Evolutionary conservation across 2,797 vertebrate genomes (phyloP), one percentile per base, ranked within the genome.

Genomic region (Galagoides demidoff): DNA sequence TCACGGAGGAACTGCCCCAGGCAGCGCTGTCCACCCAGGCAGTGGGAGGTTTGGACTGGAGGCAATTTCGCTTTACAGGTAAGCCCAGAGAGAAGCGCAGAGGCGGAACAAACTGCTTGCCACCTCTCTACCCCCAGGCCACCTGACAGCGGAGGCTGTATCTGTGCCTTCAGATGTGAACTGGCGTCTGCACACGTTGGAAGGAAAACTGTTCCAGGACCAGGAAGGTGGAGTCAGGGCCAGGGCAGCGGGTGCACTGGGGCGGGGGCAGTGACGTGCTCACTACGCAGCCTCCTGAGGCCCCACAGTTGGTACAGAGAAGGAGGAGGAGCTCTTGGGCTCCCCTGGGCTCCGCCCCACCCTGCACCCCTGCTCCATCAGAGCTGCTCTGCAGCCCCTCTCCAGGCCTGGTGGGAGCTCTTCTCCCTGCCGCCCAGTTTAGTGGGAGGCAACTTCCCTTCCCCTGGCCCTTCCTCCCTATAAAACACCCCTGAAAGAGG

Each of bases 171-270:
- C 25, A 16, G 34, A 34, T 34, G 55, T 29, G 37, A 20, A 11
- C 12, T 3, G 8, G 29, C 71, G 37, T 76, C 0, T 0, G 61
- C 52, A 85, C 0, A 0, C 11, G 61, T 23, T 9, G 25, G 31
- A 64, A 94, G 43, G 64, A 2, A 55, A 43, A n/a, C 7, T 2
- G 0, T 12, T 29, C 52, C 14, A 7, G 31, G 7, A 1, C 16
- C 1, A 16, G 20, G 19, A 5, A 29, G 8, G 34, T 25, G 7
- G 20, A 39, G 16, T 88, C 10, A 5, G 13, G 7, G 19, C 22
- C 27, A 27, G 78, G 52, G 20, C n/a, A 34, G n/a, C 19, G 16
- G 31, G 11, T 23, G 19, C 31, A 3, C 20, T 17, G 49, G 5
- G 14, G 13, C 70, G 7, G 20, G 2, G 11, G 19, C 64, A n/a